These are phyloP conservation scores for Pandion haliaetus DNA, from an alignment of 2,113 vertebrate species.

Conservation along the genomic window DNA sequence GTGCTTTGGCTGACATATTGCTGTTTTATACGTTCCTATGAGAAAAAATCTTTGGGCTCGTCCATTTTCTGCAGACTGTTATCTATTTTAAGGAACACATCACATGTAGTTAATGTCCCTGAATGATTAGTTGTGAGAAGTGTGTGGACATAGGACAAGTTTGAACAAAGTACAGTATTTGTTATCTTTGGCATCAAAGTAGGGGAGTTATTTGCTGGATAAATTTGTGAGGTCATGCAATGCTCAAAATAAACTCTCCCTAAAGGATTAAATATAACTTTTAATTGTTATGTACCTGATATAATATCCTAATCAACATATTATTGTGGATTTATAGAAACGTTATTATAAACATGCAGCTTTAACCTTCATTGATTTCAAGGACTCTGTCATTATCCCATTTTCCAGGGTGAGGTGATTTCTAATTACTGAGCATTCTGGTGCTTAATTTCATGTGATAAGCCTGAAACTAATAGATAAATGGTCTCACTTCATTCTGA, in stretches of 20 bases:
- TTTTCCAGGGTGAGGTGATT: slow-evolving; percentile 71
- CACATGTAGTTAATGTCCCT: background rate
- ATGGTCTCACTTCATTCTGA: slow-evolving; percentile 19
- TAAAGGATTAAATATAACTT: slow-evolving; percentile 52
- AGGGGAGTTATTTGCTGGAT: background rate
- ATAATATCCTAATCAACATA: slow-evolving; percentile 70
- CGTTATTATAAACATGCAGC: slow-evolving; percentile 54
- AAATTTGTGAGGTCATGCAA: background rate
- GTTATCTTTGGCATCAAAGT: background rate
- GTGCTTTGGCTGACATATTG: background rate
- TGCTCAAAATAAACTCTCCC: slow-evolving; percentile 57
- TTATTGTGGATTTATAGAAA: slow-evolving; percentile 50
- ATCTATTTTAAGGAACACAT: background rate
- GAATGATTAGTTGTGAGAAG: background rate
- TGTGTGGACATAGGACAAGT: background rate
- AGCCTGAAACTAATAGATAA: slow-evolving; percentile 52
- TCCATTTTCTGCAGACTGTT: background rate
- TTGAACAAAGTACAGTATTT: background rate
- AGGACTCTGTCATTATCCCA: slow-evolving; percentile 77
- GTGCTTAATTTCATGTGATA: slow-evolving; percentile 66
- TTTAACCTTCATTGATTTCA: slow-evolving; percentile 81
- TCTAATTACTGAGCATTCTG: slow-evolving; percentile 71
- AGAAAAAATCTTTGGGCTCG: background rate
- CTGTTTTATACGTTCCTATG: background rate
- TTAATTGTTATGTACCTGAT: slow-evolving; percentile 63